Evolutionary conservation across 2,888 invertebrate species (phyloP).

Genomic region (Brachypalpus laphriformis): DNA sequence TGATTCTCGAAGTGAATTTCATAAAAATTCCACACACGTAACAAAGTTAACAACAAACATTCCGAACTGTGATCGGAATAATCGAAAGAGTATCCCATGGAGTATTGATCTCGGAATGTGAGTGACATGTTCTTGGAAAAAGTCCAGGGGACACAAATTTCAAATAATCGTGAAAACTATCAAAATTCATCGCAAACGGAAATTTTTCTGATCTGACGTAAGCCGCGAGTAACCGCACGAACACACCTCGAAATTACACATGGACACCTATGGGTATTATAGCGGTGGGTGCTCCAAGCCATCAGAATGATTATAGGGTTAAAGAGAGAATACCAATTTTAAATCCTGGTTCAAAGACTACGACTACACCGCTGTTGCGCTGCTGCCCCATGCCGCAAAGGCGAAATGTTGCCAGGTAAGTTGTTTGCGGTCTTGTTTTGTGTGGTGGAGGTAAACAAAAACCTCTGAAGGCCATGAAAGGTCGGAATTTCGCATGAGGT

Average conservation of each 20-base stretch:
- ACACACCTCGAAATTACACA: slow-evolving; percentile 49
- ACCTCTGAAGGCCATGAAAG: slow-evolving; percentile 72
- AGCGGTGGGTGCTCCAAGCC: slow-evolving; percentile 41
- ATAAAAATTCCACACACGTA: slow-evolving; percentile 17
- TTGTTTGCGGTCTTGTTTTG: slow-evolving; percentile 23
- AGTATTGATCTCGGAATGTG: slow-evolving; percentile 8
- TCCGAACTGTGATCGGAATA: slow-evolving; percentile 36
- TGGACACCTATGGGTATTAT: slow-evolving; percentile 30
- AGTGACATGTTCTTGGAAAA: slow-evolving; percentile 50
- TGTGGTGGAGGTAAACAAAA: slow-evolving; percentile 62
- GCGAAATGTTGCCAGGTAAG: slow-evolving; percentile 54
- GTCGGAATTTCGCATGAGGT: slow-evolving; percentile 63
- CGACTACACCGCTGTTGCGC: not conserved
- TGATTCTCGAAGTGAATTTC: not conserved
- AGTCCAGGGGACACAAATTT: slow-evolving; percentile 16
- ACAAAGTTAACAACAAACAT: slow-evolving; percentile 19
- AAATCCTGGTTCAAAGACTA: slow-evolving; percentile 41
- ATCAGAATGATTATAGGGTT: slow-evolving; percentile 55
- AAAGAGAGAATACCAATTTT: slow-evolving; percentile 40
- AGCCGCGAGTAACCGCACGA: slow-evolving; percentile 21
- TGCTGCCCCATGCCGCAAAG: slow-evolving; percentile 17
- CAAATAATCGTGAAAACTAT: slow-evolving; percentile 33
- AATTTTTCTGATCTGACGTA: slow-evolving; percentile 16
- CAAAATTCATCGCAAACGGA: slow-evolving; percentile 34
- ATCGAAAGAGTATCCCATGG: slow-evolving; percentile 9